phyloP scores from a whole-genome alignment of 2,113 vertebrate genomes.

The Pterocles orientalis region DNA sequence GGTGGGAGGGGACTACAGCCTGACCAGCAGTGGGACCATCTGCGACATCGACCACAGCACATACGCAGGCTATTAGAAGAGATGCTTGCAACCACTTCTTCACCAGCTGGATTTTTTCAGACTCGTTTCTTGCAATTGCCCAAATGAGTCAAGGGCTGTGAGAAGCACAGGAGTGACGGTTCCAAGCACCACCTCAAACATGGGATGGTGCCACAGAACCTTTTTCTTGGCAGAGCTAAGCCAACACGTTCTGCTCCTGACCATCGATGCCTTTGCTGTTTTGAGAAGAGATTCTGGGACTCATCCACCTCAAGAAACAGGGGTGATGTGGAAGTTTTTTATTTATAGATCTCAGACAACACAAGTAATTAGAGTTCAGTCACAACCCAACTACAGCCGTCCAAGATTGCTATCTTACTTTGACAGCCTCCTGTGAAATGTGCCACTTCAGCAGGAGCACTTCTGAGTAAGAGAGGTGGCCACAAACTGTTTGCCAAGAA shows the following conservation, averaged over 20 bases:
- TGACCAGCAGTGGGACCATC: background rate
- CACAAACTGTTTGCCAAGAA: background rate
- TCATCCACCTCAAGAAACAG: rapidly evolving
- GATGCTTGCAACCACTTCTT: background rate
- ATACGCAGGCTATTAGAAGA: background rate
- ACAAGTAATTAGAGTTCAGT: background rate
- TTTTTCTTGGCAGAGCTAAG: background rate
- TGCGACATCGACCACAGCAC: background rate
- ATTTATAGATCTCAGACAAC: background rate
- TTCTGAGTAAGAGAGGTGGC: background rate
- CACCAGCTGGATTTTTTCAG: background rate
- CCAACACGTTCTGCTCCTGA: background rate
- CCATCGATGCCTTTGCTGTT: background rate
- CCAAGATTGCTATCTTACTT: background rate
- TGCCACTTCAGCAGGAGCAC: background rate
- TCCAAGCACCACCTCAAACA: background rate
- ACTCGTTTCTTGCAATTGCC: background rate
- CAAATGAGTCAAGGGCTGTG: background rate
- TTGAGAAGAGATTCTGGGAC: background rate
- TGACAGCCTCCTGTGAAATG: background rate
- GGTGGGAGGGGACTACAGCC: background rate
- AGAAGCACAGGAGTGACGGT: background rate
- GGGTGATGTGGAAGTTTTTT: background rate
- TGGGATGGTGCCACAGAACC: background rate
- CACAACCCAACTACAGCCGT: background rate